phyloP scores from a whole-genome alignment of 2,113 vertebrate genomes.

The Gavialis gangeticus region DNA sequence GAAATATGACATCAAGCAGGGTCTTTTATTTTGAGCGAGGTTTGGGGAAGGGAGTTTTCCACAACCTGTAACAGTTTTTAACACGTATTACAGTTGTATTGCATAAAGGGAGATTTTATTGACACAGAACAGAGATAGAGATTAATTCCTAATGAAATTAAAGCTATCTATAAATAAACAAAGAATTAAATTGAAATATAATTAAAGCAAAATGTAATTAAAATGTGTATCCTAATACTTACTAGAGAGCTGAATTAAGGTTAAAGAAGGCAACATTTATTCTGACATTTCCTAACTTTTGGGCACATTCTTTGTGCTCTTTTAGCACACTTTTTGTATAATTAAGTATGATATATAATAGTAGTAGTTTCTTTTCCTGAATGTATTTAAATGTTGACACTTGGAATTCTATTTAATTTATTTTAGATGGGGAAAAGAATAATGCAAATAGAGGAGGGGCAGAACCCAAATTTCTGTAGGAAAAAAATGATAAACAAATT shows the following conservation, averaged over 20 bases:
- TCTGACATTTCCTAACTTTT: not conserved
- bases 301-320: not conserved
- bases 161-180: not conserved
- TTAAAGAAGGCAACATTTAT: not conserved
- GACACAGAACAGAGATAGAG: not conserved
- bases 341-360: not conserved
- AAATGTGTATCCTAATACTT: not conserved
- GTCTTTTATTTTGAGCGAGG: not conserved
- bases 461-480: not conserved
- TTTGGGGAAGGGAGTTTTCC: too few relatives aligned
- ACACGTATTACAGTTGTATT: not conserved
- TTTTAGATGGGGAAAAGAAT: not conserved
- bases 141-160: not conserved
- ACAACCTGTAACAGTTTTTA: not conserved
- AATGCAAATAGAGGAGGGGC: not conserved
- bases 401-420: not conserved
- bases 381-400: slow-evolving; percentile 8
- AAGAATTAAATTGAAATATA: not conserved
- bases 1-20: not conserved
- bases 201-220: not conserved
- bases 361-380: not conserved
- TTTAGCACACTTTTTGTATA: not conserved
- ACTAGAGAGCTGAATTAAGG: not conserved
- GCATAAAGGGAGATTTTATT: not conserved
- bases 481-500: not conserved